phyloP scores from a whole-genome alignment of 2,113 vertebrate species.

The Asarcornis scutulata region DNA sequence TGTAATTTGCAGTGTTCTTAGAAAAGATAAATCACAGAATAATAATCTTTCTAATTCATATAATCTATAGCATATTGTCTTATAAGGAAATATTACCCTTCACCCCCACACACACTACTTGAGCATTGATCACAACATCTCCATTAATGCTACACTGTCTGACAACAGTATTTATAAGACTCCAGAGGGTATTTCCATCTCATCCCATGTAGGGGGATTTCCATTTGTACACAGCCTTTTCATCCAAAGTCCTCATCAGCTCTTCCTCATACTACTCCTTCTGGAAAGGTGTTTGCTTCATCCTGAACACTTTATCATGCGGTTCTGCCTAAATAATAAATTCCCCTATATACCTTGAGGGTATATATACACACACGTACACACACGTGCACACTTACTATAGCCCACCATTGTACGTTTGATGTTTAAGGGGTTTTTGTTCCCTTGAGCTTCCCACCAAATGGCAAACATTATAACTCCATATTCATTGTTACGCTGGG shows the following conservation, averaged over 20 bases:
- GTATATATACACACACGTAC: background rate
- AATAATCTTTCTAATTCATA: background rate
- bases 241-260: background rate
- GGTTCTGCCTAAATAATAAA: background rate
- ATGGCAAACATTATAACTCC: background rate
- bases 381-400: background rate
- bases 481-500: background rate
- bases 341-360: background rate
- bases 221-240: background rate
- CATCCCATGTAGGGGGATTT: background rate
- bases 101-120: background rate
- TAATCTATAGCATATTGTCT: background rate
- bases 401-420: background rate
- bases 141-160: background rate
- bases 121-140: background rate
- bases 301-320: background rate
- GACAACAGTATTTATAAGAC: background rate
- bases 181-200: background rate
- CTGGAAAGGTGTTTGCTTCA: background rate
- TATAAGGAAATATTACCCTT: background rate
- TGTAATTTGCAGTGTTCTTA: background rate
- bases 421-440: background rate
- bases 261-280: background rate
- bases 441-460: background rate
- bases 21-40: background rate